phyloP scores from a whole-genome alignment of 2,113 vertebrate species.

The Talpa occidentalis region DNA sequence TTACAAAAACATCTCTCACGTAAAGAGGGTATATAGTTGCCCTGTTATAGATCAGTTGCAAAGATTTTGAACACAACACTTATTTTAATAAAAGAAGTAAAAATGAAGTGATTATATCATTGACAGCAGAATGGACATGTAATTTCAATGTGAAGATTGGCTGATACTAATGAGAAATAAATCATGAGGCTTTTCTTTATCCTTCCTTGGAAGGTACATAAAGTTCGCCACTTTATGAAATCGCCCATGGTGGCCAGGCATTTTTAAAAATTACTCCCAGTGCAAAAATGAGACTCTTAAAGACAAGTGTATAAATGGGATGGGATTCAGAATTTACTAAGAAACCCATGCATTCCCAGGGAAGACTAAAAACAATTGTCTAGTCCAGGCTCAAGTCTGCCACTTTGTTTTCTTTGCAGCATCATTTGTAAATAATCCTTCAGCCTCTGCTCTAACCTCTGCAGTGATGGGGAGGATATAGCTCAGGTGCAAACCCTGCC shows the following conservation, averaged over 20 bases:
- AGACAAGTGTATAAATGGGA: neutral
- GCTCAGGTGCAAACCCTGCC: neutral
- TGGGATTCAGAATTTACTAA: neutral
- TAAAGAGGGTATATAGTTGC: neutral
- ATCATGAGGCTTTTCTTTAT: neutral
- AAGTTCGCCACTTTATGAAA: neutral
- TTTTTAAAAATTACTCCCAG: neutral
- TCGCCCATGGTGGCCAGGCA: neutral
- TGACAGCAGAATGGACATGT: neutral
- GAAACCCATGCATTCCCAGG: neutral
- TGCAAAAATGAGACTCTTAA: neutral
- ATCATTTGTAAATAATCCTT: neutral
- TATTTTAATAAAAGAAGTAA: neutral
- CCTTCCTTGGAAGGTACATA: neutral
- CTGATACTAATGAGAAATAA: conserved; percentile 38
- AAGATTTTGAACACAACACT: conserved; percentile 8
- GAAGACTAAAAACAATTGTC: neutral
- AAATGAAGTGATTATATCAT: neutral
- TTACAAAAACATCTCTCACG: neutral
- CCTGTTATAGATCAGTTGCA: neutral
- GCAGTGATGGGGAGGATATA: neutral
- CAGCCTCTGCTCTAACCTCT: neutral
- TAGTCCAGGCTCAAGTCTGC: too few species aligned
- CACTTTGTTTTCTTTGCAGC: neutral
- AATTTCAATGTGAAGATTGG: conserved; percentile 6